Percentiles rank a stretch among this genome's conserved stretches.
phyloP scores from a whole-genome alignment of 2,113 vertebrate species.

The Pollimyrus isidori region DNA sequence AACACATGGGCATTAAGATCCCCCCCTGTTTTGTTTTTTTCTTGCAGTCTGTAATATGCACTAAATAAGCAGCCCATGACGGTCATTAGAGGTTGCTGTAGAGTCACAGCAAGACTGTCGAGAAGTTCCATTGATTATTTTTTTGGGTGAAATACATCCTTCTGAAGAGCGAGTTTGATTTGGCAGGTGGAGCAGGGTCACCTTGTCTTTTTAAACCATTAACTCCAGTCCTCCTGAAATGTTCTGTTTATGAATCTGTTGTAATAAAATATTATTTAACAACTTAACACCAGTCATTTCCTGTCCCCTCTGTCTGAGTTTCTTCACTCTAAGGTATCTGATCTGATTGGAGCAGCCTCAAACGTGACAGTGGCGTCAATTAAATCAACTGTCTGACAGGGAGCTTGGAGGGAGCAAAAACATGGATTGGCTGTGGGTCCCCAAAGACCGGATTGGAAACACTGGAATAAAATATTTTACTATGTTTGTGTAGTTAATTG shows the following conservation, averaged over 20 bases:
- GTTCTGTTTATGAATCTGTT: background rate
- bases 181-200: background rate
- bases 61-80: background rate
- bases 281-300: background rate
- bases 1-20: background rate
- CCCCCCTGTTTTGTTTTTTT: background rate
- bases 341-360: too few species aligned
- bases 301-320: background rate
- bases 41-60: background rate
- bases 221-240: background rate
- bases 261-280: slow-evolving; percentile 1
- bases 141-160: background rate
- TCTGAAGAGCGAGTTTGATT: background rate
- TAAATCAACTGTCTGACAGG: background rate
- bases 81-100: background rate
- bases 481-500: background rate
- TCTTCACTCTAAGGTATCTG: background rate
- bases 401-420: too few species aligned
- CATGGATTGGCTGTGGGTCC: too few species aligned
- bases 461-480: background rate
- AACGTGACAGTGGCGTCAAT: slow-evolving; percentile 31
- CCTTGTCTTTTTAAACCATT: background rate
- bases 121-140: background rate
- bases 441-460: too few species aligned
- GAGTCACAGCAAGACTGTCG: background rate